phyloP scores from a whole-genome alignment of 2,888 invertebrate genomes.

The Eupithecia exiguata region DNA sequence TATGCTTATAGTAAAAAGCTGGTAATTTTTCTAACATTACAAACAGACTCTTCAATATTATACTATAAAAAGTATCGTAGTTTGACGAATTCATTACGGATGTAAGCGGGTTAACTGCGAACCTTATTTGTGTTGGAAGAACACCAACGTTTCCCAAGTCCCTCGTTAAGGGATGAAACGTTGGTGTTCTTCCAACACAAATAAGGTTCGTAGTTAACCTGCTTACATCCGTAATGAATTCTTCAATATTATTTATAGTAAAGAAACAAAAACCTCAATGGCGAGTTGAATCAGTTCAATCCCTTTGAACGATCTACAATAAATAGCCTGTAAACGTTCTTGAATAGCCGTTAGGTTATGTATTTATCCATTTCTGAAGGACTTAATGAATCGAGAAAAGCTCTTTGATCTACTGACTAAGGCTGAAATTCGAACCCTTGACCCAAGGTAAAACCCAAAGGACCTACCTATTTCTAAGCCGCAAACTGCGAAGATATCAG shows the following conservation, averaged over 20 bases:
- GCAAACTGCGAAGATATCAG: background rate
- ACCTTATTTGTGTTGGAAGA: too few species aligned
- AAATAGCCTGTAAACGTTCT: background rate
- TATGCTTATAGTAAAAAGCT: too few species aligned
- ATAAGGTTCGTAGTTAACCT: too few species aligned
- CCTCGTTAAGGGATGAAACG: too few species aligned
- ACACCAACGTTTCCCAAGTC: too few species aligned
- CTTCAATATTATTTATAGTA: background rate
- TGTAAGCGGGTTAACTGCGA: too few species aligned
- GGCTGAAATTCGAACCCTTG: constrained; percentile 1
- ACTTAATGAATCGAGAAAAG: constrained; percentile 1
- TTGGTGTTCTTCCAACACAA: too few species aligned
- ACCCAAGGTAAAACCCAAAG: background rate
- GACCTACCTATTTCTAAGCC: background rate
- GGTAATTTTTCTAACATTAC: background rate
- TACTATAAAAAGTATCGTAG: too few species aligned
- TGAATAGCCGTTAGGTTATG: background rate
- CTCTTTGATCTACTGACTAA: constrained; percentile 4
- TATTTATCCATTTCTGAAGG: background rate
- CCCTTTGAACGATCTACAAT: background rate
- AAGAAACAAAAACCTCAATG: background rate
- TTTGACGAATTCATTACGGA: too few species aligned
- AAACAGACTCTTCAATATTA: background rate
- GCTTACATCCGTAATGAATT: too few species aligned
- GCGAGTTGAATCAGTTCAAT: background rate